phyloP scores from a whole-genome alignment of 2,797 vertebrate genomes.

The Vipera ursinii region DNA sequence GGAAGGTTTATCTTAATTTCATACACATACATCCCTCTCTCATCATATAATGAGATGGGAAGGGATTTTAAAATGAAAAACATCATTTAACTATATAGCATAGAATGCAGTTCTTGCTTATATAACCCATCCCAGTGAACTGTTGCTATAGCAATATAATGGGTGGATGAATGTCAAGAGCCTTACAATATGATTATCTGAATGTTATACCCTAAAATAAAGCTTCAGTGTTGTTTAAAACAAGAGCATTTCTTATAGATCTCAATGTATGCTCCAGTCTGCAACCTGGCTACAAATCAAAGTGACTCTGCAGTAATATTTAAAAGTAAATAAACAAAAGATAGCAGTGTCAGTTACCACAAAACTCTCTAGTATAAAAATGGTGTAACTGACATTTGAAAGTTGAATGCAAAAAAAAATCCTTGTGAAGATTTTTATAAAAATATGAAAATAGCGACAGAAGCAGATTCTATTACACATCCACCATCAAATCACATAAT shows the following conservation, averaged over 20 bases:
- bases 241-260: not conserved
- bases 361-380: not conserved
- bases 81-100: not conserved
- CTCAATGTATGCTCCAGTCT: not conserved
- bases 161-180: not conserved
- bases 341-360: not conserved
- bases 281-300: not conserved
- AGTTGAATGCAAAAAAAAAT: not conserved
- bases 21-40: not conserved
- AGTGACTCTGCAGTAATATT: not conserved
- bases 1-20: not conserved
- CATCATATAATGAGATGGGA: not conserved
- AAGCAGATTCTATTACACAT: not conserved
- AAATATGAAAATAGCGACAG: not conserved
- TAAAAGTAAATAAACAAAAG: not conserved
- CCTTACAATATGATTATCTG: conserved; percentile 7
- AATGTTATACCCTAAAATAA: conserved; percentile 16
- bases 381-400: not conserved
- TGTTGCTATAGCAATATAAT: conserved; percentile 19
- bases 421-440: not conserved
- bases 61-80: not conserved
- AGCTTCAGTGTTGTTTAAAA: not conserved
- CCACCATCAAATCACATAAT: not conserved
- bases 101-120: not conserved
- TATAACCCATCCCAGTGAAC: conserved; percentile 22